These are phyloP conservation scores for Candidula unifasciata DNA, from an alignment of 2,888 invertebrate species.

Conservation along the genomic window DNA sequence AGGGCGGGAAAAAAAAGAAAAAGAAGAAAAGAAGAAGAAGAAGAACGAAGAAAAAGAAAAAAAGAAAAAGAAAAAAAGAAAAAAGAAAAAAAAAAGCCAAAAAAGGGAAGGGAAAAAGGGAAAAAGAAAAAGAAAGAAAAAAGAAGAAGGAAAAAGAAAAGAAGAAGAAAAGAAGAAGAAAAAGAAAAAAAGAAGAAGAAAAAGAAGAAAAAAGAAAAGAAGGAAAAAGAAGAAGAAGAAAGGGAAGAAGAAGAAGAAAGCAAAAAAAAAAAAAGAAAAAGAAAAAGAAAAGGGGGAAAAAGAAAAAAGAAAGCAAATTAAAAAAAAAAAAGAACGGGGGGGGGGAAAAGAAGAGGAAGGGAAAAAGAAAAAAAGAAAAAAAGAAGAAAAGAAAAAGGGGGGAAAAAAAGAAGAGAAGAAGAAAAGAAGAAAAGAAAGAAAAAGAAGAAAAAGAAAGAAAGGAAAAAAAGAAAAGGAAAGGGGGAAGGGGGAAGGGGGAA, in stretches of 20 bases:
- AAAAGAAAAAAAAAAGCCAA: neutral
- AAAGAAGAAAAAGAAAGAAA: too few relatives aligned
- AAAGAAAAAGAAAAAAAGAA: neutral
- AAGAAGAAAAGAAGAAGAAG: neutral
- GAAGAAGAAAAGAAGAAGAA: neutral
- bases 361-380: too few relatives aligned
- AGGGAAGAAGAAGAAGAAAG: constrained; percentile 1
- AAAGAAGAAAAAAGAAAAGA: neutral
- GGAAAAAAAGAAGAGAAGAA: too few relatives aligned
- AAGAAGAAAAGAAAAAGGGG: too few relatives aligned
- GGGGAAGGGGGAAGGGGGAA: too few relatives aligned
- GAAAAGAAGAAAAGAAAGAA: too few relatives aligned
- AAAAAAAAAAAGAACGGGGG: too few relatives aligned
- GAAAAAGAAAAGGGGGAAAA: constrained; percentile 23
- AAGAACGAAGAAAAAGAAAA: too few relatives aligned
- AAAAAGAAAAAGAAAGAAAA: neutral
- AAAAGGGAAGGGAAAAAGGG: too few relatives aligned
- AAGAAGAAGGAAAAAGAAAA: neutral
- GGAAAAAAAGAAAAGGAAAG: too few relatives aligned
- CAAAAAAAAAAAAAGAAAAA: constrained; percentile 2
- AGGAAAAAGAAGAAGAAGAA: neutral
- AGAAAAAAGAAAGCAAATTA: neutral
- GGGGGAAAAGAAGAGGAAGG: too few relatives aligned
- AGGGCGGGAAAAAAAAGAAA: neutral
- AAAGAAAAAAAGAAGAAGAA: neutral